Percentiles rank a stretch among this genome's conserved stretches.
These are phyloP conservation scores for Lanius collurio DNA, from an alignment of 2,113 vertebrate species.

Conservation along the genomic window DNA sequence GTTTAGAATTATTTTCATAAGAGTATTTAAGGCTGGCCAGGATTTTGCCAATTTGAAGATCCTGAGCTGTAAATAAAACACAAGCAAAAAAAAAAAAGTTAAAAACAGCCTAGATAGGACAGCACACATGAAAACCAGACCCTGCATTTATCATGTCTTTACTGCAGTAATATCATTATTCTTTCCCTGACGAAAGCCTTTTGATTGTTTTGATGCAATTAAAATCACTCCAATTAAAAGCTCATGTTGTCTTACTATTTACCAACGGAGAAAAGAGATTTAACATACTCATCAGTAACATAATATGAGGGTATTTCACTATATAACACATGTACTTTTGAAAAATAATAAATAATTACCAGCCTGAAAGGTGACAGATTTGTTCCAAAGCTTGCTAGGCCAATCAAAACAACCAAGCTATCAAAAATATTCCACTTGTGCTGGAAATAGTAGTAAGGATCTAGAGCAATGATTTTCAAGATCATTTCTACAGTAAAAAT, in stretches of 20 bases:
- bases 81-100: neutral
- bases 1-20: constrained; percentile 76
- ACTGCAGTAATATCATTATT: neutral
- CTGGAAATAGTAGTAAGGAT: constrained; percentile 78
- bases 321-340: neutral
- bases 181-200: neutral
- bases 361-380: constrained; percentile 45
- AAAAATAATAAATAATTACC: constrained; percentile 64
- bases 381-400: neutral
- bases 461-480: constrained; percentile 75
- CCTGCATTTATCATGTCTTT: neutral
- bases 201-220: neutral
- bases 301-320: neutral
- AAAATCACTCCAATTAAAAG: neutral
- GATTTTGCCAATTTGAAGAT: constrained; percentile 80
- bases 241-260: neutral
- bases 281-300: neutral
- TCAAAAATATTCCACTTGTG: constrained; percentile 78
- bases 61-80: constrained; percentile 66
- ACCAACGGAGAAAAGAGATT: neutral
- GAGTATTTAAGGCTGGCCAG: constrained; percentile 77
- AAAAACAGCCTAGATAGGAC: neutral
- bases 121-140: neutral
- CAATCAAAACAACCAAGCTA: constrained; percentile 64
- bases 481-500: constrained; percentile 75